Percentiles rank a stretch among this genome's conserved stretches.
Evolutionary conservation across 2,888 invertebrate genomes (phyloP).

Genomic region (Parnassius mnemosyne): DNA sequence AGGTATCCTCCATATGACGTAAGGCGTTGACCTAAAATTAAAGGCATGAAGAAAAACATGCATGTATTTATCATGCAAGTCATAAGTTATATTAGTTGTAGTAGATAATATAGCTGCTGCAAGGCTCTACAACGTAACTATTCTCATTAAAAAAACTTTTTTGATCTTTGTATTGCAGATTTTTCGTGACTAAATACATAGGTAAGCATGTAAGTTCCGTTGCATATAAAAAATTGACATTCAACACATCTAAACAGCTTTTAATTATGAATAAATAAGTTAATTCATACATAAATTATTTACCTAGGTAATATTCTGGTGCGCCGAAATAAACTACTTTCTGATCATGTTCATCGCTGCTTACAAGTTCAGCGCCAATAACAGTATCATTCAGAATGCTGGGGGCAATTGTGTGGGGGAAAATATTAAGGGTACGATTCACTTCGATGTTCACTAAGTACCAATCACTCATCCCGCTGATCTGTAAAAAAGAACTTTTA

Average conservation of each 20-base stretch:
- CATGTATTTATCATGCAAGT: background rate
- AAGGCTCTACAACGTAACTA: too few relatives aligned
- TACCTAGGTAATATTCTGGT: slow-evolving; percentile 85
- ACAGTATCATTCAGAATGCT: slow-evolving; percentile 66
- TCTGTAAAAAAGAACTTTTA: slow-evolving; percentile 47
- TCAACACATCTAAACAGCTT: too few relatives aligned
- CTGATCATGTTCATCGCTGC: slow-evolving; percentile 55
- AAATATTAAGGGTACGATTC: slow-evolving; percentile 62
- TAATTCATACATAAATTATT: slow-evolving; percentile 27
- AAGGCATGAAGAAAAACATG: background rate
- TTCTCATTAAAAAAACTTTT: too few relatives aligned
- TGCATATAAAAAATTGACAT: too few relatives aligned
- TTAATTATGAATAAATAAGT: too few relatives aligned
- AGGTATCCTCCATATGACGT: slow-evolving; percentile 94
- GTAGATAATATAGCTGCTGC: too few relatives aligned
- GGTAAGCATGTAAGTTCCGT: too few relatives aligned
- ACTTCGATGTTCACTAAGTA: slow-evolving; percentile 78
- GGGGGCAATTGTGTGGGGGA: slow-evolving; percentile 49
- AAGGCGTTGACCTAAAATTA: slow-evolving; percentile 84
- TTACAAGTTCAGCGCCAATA: slow-evolving; percentile 74
- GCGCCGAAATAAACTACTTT: slow-evolving; percentile 88
- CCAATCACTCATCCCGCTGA: slow-evolving; percentile 85
- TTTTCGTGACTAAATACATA: too few relatives aligned
- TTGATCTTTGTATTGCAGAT: too few relatives aligned
- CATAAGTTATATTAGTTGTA: too few relatives aligned